phyloP scores from a whole-genome alignment of 2,888 invertebrate species.

The Rhodophaea formosa region DNA sequence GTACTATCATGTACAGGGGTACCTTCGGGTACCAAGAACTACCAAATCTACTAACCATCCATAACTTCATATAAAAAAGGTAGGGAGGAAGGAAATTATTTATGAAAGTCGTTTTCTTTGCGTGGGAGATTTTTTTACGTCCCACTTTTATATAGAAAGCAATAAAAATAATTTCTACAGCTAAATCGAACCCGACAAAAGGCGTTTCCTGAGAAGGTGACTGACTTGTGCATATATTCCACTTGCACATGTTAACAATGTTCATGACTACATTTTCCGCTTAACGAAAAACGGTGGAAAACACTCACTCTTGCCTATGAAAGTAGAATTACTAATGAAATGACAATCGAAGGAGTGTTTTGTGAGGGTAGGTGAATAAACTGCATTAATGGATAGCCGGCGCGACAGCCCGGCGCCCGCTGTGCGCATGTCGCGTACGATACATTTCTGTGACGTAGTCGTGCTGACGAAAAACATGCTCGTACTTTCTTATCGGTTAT shows the following conservation, averaged over 20 bases:
- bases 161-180: too few species aligned
- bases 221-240: too few species aligned
- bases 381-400: slow-evolving; percentile 53
- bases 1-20: too few species aligned
- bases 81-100: too few species aligned
- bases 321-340: slow-evolving; percentile 31
- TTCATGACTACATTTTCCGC: neutral
- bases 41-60: too few species aligned
- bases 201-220: too few species aligned
- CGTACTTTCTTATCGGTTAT: neutral
- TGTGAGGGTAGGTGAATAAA: slow-evolving; percentile 55
- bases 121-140: too few species aligned
- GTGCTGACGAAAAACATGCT: neutral
- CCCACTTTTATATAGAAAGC: too few species aligned
- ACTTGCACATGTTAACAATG: neutral
- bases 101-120: too few species aligned
- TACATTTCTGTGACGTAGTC: slow-evolving; percentile 8
- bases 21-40: too few species aligned
- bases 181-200: too few species aligned
- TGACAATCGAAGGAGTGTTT: slow-evolving; percentile 33
- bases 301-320: neutral
- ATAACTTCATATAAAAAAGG: too few species aligned
- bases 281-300: neutral
- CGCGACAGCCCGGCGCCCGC: slow-evolving; percentile 52
- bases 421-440: slow-evolving; percentile 28